phyloP scores from a whole-genome alignment of 2,113 vertebrate species.

The Calyptomena viridis region DNA sequence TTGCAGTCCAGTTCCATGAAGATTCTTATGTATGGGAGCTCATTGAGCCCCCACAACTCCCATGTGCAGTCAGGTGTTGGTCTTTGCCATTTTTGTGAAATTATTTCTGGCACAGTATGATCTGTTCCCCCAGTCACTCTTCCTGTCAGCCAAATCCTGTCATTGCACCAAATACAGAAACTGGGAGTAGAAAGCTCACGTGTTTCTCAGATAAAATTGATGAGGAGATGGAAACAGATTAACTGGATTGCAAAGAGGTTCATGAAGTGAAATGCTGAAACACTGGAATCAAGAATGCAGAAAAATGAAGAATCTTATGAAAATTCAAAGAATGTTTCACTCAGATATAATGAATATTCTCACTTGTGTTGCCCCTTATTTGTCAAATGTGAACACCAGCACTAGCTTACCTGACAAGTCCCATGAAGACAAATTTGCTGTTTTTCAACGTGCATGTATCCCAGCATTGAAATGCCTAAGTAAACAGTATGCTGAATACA shows the following conservation, averaged over 20 bases:
- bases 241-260: background rate
- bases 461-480: background rate
- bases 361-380: background rate
- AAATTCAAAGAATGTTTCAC: background rate
- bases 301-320: background rate
- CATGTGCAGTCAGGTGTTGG: background rate
- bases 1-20: background rate
- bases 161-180: background rate
- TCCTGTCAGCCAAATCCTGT: background rate
- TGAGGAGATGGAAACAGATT: background rate
- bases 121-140: background rate
- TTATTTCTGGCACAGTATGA: background rate
- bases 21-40: background rate
- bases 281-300: background rate
- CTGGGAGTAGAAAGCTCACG: background rate
- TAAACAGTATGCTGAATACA: background rate
- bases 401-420: background rate
- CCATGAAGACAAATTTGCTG: background rate
- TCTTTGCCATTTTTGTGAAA: background rate
- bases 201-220: background rate
- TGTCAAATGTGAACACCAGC: background rate
- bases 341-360: background rate
- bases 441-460: background rate
- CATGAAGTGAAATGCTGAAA: background rate
- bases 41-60: background rate